Evolutionary conservation across 2,797 vertebrate species (phyloP), one percentile per base, ranked within the genome.

Genomic region (Myotis planiceps): DNA sequence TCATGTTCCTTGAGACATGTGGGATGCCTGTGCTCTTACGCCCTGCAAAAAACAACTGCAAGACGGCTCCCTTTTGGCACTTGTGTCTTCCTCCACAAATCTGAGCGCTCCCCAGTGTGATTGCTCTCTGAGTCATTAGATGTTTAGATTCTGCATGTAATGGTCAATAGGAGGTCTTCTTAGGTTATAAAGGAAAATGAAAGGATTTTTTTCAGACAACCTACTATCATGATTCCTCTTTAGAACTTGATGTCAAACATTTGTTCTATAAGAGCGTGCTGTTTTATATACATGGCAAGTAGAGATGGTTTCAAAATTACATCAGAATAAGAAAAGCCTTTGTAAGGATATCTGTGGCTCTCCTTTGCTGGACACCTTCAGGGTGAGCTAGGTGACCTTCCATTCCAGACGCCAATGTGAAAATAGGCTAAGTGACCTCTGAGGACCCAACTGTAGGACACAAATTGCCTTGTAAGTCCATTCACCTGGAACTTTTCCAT

Each of bases 221-320:
- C n/a, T 83, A 60, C 37, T 66, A 34, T 80, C 74, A 15, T 10
- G 25, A 82, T 55, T 91, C 45, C 13, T 76, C 34, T 93, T 66
- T 27, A 93, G 88, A 90, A 88, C 2, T 58, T 60, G 79, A 88
- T 60, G 90, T 90, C 60, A 71, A 76, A 81, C 32, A 45, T 88
- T 78, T 60, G 8, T 65, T 18, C 16, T 53, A 0, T 39, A 51
- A 94, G 74, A 93, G 34, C 8, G 14, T 21, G 9, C 27, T 74
- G 37, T 87, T 72, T 87, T 72, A 19, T 5, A 45, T 74, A 3
- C 32, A 74, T 5, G 32, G 12, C 47, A 39, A 74, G 34, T 2
- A 88, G 21, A 87, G 32, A 66, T 5, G 23, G 14, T 25, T 87
- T 89, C 60, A 34, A 37, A 69, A 75, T 65, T 37, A 39, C 69